Evolutionary conservation across 2,113 vertebrate genomes (phyloP), one percentile per base, ranked within the genome.

Genomic region (Dolichallabes microphthalmus): DNA sequence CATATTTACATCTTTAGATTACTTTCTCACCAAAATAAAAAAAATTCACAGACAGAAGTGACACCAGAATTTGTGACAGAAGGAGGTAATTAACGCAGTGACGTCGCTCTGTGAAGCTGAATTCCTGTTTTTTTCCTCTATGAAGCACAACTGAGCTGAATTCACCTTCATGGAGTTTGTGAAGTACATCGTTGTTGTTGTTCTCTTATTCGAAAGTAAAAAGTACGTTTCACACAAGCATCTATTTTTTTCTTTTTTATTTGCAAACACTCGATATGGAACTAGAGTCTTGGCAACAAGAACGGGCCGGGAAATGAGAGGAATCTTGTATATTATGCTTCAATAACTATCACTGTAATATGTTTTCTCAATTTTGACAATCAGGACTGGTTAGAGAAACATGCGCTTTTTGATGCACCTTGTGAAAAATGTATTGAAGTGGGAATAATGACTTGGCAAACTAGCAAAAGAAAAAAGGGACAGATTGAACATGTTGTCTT

Each of bases 181-280:
- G 53, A 20, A 66, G 45, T 35, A 66, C 66, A 87, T 45, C 32
- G 55, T 39, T 19, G 32, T 13, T 50, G 53, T 19, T 3, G 32
- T 69, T n/a, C n/a, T n/a, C 27, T 8, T 27, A 81, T 87, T 87
- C 25, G 39, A 45, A 45, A 7, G 7, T 0, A 45, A 45, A 83
- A 57, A 30, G 50, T 7, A 30, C 17, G 30, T 69, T 82, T 77
- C 73, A 58, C 50, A 25, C 45, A 8, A 45, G 45, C 45, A 45
- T 45, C 8, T 8, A 45, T 7, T 45, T 6, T 6, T 45, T 45
- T 8, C 8, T 7, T 7, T 45, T 87, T 82, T 75, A 82, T 87
- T 84, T 75, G 86, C 58, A 84, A 82, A 85, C 78, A 58, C 52
- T 76, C 73, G 69, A 77, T 87, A 76, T 64, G 64, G 74, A 81